phyloP scores from a whole-genome alignment of 2,797 vertebrate genomes.

The Emydoidea blandingii region DNA sequence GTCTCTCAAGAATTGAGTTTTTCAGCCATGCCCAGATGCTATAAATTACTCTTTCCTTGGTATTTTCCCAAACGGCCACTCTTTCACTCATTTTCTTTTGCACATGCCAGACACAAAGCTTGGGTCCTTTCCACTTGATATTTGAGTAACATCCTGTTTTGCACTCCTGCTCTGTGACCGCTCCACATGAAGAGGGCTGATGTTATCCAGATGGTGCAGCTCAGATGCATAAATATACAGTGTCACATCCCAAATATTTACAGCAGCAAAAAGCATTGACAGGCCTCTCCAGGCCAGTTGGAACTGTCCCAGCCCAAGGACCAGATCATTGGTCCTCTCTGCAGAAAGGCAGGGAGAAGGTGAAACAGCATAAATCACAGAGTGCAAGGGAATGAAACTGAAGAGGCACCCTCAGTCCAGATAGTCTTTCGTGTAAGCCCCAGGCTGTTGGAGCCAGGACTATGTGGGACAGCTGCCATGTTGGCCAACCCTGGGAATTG shows the following conservation, averaged over 20 bases:
- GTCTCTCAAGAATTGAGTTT: background rate
- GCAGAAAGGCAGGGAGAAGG: background rate
- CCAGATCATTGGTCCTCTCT: background rate
- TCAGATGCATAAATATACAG: background rate
- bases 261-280: background rate
- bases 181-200: background rate
- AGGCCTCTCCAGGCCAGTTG: background rate
- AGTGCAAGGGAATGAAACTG: background rate
- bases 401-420: background rate
- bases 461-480: background rate
- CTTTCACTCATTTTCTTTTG: background rate
- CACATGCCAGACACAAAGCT: background rate
- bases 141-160: conserved; percentile 44
- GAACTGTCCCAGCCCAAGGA: background rate
- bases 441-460: background rate
- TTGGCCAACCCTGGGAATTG: background rate
- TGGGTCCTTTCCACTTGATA: background rate
- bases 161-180: background rate
- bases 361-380: background rate
- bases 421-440: background rate
- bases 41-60: background rate
- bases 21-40: background rate
- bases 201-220: conserved; percentile 21
- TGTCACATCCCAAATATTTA: background rate
- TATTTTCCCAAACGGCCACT: background rate